Evolutionary conservation across 2,888 invertebrate genomes (phyloP), one percentile per base, ranked within the genome.

Genomic region (Unio pictorum): DNA sequence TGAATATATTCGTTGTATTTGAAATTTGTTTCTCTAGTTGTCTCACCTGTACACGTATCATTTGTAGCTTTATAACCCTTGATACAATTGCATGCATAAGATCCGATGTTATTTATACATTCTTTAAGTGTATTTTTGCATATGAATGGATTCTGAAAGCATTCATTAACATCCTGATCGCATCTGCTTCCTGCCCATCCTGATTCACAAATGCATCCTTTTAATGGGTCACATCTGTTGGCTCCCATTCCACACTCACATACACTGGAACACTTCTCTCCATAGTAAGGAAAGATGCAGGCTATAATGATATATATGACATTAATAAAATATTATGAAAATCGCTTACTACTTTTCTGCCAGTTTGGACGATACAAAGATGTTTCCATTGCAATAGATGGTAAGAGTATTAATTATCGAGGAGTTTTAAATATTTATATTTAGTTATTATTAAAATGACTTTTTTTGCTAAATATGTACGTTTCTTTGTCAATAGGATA

Each of bases 161-260:
- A 79, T 17, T 73, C 79, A 55, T 74, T 57, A 4, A 65, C 62
- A 61, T 79, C 75, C 7, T 3, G 4, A 20, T 64, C 63, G 64
- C 79, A 79, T 34, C 69, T 55, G 11, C 55, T 63, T 20, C 77
- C 79, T 56, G 15, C 28, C 64, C 64, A 70, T 20, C 64, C 67
- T 18, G 57, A 11, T 18, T 59, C 23, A 57, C 71, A 71, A 15
- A 60, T 18, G 56, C 71, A 71, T 20, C 69, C 69, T 17, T 11
- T 20, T 54, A 67, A 15, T 1, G 63, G 30, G 54, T 72, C 66
- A 66, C 68, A 72, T 4, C 66, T 15, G 20, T 61, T 60, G 20
- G 56, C 55, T 5, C 69, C 69, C 4, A 58, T 28, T 17, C 71
- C 69, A 59, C 74, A 72, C n/a, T 58, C 8, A 67, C 74, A 75